Percentiles rank a stretch among this genome's conserved stretches.
Evolutionary conservation across 2,797 vertebrate species (phyloP).

Genomic region (Microtus obscurus): DNA sequence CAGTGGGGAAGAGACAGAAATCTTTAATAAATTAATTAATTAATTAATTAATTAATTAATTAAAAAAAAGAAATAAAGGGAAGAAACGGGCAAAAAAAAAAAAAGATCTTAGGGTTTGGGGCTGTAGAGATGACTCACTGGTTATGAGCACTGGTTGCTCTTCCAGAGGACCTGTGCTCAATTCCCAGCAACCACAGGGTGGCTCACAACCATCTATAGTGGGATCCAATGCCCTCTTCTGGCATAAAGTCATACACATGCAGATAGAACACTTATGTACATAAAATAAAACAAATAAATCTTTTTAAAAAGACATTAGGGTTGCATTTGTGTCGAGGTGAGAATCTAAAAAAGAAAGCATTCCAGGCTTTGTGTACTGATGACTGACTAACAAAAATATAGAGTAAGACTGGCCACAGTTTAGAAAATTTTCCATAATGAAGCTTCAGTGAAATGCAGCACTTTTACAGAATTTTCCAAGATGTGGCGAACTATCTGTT

Average conservation of each 20-base stretch:
- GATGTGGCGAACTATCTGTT: neutral
- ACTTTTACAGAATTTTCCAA: slow-evolving; percentile 2
- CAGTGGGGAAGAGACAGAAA: no score
- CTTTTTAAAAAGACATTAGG: neutral
- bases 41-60: no score
- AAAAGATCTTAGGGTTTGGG: no score
- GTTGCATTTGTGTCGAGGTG: neutral
- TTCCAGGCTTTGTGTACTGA: neutral
- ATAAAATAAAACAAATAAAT: neutral
- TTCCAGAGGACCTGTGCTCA: neutral
- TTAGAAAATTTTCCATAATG: neutral
- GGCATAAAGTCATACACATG: neutral
- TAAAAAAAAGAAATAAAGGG: no score
- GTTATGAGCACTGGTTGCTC: neutral
- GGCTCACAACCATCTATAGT: neutral
- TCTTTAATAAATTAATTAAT: no score
- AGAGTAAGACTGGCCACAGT: neutral
- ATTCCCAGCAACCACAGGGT: neutral
- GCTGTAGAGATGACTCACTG: neutral
- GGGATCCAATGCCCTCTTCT: neutral
- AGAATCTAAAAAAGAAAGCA: slow-evolving; percentile 10
- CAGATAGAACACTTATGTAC: neutral
- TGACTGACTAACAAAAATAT: neutral
- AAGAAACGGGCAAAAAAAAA: no score
- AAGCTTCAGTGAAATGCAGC: slow-evolving; percentile 43